Conservation (phyloP, 2,113 vertebrate species). For the Lichenostomus cassidix region DNA sequence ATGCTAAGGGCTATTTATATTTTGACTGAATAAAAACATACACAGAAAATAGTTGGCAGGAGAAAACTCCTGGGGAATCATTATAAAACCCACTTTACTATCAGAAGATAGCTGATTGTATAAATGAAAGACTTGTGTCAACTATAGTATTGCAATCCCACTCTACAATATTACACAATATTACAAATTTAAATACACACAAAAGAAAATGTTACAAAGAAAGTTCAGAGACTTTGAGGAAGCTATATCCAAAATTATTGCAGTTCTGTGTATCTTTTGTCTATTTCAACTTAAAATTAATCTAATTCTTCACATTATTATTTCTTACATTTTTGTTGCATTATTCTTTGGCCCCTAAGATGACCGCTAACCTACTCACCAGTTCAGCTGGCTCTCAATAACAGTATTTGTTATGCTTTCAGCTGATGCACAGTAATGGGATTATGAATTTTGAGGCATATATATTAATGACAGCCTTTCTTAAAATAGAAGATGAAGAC, state of each 20-base stretch:
- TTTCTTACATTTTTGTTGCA: not conserved
- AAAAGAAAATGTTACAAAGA: not conserved
- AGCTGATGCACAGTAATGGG: not conserved
- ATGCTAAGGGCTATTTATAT: not conserved
- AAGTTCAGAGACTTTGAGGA: not conserved
- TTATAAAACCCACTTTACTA: not conserved
- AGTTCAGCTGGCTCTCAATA: not conserved
- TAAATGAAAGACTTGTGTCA: not conserved
- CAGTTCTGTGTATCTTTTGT: not conserved
- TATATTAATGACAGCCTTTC: not conserved
- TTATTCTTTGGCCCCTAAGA: not conserved
- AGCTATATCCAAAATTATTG: not conserved
- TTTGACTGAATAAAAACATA: not conserved
- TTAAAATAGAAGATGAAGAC: not conserved
- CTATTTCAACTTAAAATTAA: not conserved
- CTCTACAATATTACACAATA: not conserved
- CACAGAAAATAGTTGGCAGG: not conserved
- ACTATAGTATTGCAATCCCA: not conserved
- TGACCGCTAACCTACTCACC: not conserved
- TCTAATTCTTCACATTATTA: not conserved
- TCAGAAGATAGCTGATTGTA: not conserved
- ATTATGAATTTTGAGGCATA: not conserved
- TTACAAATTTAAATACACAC: not conserved
- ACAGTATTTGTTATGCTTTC: not conserved
- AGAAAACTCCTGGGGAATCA: not conserved